These are phyloP conservation scores for Kuschelorhynchus macadamiae DNA, from an alignment of 2,888 invertebrate genomes.

Conservation along the genomic window DNA sequence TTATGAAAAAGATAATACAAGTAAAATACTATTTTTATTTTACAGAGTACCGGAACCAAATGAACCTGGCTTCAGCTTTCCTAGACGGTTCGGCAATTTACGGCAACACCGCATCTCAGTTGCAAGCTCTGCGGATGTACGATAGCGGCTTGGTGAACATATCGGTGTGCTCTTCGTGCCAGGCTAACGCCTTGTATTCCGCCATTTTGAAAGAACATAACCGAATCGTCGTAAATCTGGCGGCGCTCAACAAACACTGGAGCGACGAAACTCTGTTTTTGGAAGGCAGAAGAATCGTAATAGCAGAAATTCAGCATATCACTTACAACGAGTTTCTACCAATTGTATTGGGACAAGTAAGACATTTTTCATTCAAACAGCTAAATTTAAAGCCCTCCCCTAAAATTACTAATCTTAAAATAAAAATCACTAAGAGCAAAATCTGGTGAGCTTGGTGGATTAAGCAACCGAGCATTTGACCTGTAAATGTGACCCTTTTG, in stretches of 20 bases:
- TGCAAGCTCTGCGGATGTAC: constrained; percentile 79
- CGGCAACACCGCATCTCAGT: constrained; percentile 81
- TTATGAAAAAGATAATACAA: no score
- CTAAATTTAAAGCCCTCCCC: no score
- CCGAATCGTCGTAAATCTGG: constrained; percentile 80
- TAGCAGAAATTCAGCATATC: constrained; percentile 87
- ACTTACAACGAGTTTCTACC: constrained; percentile 89
- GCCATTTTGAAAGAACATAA: constrained; percentile 85
- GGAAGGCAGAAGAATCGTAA: constrained; percentile 81
- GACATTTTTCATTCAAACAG: no score
- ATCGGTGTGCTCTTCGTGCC: constrained; percentile 76
- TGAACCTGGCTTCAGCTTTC: constrained; percentile 88
- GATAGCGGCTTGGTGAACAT: constrained; percentile 80
- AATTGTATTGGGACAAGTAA: constrained; percentile 81
- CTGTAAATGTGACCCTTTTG: no score
- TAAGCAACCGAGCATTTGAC: no score
- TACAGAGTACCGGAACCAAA: constrained; percentile 81
- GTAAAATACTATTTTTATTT: constrained; percentile 11
- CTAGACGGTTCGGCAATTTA: constrained; percentile 89
- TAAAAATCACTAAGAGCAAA: no score
- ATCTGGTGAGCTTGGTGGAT: no score
- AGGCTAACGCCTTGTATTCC: constrained; percentile 80
- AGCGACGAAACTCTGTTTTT: constrained; percentile 82
- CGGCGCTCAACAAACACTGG: constrained; percentile 83
- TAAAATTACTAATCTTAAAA: no score